A percentile compares a stretch with the other conserved stretches of the same genome.
phyloP scores from a whole-genome alignment of 2,888 invertebrate species.

The Xylota segnis region DNA sequence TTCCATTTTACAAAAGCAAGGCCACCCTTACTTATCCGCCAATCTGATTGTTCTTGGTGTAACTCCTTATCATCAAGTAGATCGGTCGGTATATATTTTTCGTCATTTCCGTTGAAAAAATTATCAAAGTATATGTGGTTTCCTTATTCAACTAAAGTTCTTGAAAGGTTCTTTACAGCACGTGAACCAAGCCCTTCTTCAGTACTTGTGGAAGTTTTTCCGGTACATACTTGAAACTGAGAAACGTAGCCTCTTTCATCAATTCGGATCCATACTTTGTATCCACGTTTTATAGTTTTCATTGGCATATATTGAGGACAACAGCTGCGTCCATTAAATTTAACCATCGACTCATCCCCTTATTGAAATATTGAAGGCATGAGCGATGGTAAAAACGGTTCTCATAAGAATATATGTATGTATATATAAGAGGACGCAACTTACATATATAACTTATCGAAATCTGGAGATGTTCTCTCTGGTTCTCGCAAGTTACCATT shows the following conservation, averaged over 20 bases:
- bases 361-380: constrained; percentile 43
- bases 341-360: constrained; percentile 78
- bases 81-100: too few relatives aligned
- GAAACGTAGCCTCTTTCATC: constrained; percentile 75
- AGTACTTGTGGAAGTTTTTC: constrained; percentile 81
- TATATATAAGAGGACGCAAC: too few relatives aligned
- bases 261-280: constrained; percentile 78
- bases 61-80: too few relatives aligned
- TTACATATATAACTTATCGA: too few relatives aligned
- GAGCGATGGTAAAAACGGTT: too few relatives aligned
- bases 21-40: too few relatives aligned
- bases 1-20: too few relatives aligned
- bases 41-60: too few relatives aligned
- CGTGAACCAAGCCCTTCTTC: constrained; percentile 78
- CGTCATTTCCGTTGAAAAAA: too few relatives aligned
- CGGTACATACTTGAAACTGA: constrained; percentile 79
- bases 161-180: constrained; percentile 36
- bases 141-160: constrained; percentile 22
- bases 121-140: not conserved
- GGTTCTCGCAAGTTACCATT: too few relatives aligned
- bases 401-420: too few relatives aligned
- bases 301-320: constrained; percentile 75
- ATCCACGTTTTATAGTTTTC: constrained; percentile 77
- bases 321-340: constrained; percentile 77
- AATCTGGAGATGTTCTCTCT: too few relatives aligned